Percentiles rank a stretch among this genome's conserved stretches.
Evolutionary conservation across 2,797 vertebrate genomes (phyloP).

Genomic region (Amblyopsis hoosieri): DNA sequence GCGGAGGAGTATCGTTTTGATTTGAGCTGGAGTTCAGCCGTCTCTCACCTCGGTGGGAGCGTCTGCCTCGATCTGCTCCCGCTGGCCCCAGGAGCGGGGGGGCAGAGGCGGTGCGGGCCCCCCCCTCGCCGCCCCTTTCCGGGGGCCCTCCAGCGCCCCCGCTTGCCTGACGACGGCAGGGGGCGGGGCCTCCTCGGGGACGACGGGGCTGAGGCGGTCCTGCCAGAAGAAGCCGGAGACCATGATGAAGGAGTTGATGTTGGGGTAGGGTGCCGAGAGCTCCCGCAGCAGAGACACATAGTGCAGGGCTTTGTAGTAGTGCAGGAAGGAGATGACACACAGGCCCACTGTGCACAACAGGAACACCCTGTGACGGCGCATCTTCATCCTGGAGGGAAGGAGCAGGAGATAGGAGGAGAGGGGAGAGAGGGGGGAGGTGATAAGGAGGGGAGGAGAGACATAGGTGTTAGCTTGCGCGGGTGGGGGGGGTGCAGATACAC

Average conservation of each 20-base stretch:
- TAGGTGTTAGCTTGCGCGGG: too few relatives aligned
- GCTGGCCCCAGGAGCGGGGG: conserved; percentile 72
- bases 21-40: neutral
- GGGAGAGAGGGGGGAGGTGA: neutral
- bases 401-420: neutral
- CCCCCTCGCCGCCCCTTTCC: conserved; percentile 21
- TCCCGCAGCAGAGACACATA: conserved; percentile 96
- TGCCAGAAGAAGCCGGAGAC: conserved; percentile 91
- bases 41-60: conserved; percentile 48
- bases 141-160: conserved; percentile 19
- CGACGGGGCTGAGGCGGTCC: conserved; percentile 81
- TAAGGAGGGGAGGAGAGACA: too few relatives aligned
- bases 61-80: conserved; percentile 56
- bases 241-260: conserved; percentile 95
- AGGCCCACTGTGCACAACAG: conserved; percentile 98
- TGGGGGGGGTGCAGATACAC: neutral
- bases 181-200: conserved; percentile 80
- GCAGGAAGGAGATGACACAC: conserved; percentile 98
- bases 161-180: conserved; percentile 69
- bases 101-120: conserved; percentile 52
- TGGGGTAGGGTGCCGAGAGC: conserved; percentile 94
- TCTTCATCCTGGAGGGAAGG: conserved; percentile 89
- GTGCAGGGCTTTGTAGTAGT: conserved; percentile 98
- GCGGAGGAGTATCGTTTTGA: too few relatives aligned
- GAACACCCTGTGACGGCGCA: conserved; percentile 98